phyloP scores from a whole-genome alignment of 2,113 vertebrate species.

The Globicephala melas region DNA sequence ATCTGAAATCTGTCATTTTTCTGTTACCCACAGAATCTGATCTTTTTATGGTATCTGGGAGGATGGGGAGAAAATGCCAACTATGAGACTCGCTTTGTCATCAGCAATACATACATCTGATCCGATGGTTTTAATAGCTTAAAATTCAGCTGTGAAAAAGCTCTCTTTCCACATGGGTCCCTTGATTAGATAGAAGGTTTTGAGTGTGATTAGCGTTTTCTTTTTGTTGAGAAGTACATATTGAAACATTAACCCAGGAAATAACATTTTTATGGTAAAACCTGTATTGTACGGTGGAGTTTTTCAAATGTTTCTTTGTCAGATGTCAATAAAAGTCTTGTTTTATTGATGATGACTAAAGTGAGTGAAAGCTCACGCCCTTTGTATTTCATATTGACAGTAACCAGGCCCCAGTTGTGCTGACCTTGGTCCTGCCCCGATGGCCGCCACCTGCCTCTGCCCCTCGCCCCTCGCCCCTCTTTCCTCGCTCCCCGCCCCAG shows the following conservation, averaged over 20 bases:
- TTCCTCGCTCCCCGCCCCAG: not conserved
- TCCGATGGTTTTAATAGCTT: constrained; percentile 22
- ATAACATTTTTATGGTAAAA: not conserved
- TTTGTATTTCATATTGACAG: fast-evolving
- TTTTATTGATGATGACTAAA: not conserved
- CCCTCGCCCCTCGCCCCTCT: fast-evolving
- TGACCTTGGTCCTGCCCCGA: fast-evolving
- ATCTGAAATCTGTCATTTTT: not conserved
- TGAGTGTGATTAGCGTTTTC: not conserved
- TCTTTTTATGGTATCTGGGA: not conserved
- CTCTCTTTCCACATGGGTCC: constrained; percentile 25
- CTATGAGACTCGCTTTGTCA: not conserved
- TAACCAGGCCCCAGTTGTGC: fast-evolving
- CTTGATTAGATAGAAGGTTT: not conserved
- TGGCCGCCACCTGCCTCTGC: not conserved
- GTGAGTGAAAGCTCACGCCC: not conserved
- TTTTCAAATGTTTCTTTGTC: not conserved
- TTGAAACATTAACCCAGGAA: not conserved
- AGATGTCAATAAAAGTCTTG: not conserved
- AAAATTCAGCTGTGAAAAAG: not conserved
- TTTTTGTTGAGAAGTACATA: not conserved
- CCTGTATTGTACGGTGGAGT: not conserved
- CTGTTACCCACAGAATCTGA: not conserved
- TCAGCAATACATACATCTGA: not conserved
- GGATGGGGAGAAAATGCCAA: constrained; percentile 3